Evolutionary conservation across 2,888 invertebrate species (phyloP), one percentile per base, ranked within the genome.

Genomic region (Agapostemon virescens): DNA sequence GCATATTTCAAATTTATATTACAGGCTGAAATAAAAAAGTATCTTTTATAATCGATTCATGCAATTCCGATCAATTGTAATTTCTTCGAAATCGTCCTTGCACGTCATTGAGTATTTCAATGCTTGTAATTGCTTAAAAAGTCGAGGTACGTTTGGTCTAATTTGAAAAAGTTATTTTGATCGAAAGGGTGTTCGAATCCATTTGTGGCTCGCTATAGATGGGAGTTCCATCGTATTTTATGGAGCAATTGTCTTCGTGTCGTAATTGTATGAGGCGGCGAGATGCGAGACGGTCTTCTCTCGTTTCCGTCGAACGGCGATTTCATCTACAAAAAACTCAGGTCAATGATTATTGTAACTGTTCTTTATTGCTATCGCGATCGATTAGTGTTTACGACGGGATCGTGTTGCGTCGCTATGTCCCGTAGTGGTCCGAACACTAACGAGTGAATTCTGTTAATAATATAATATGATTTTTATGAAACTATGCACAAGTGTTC

Each of bases 161-260:
- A n/a, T n/a, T n/a, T n/a, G n/a, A n/a, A n/a, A n/a, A n/a, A n/a
- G n/a, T n/a, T n/a, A n/a, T n/a, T n/a, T n/a, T n/a, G n/a, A n/a
- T n/a, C n/a, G n/a, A n/a, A n/a, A n/a, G n/a, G n/a, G n/a, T n/a
- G n/a, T n/a, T n/a, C n/a, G n/a, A n/a, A n/a, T n/a, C n/a, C n/a
- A n/a, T n/a, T n/a, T n/a, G n/a, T n/a, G n/a, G n/a, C n/a, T n/a
- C n/a, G n/a, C n/a, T n/a, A n/a, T 83, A 83, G 76, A 78, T 72
- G 71, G 67, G 30, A 71, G 58, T 78, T n/a, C 83, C 72, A 83
- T 78, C 84, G 81, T 69, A 76, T 76, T 84, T 83, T 84, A 86
- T 84, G 82, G 78, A 66, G 76, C 84, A 82, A 86, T 84, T 83
- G 71, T 83, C 80, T 71, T 82, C 61, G 40, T 58, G 26, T 67